Conservation (phyloP, 2,797 vertebrate genomes). For the Bradypodion ventrale region DNA sequence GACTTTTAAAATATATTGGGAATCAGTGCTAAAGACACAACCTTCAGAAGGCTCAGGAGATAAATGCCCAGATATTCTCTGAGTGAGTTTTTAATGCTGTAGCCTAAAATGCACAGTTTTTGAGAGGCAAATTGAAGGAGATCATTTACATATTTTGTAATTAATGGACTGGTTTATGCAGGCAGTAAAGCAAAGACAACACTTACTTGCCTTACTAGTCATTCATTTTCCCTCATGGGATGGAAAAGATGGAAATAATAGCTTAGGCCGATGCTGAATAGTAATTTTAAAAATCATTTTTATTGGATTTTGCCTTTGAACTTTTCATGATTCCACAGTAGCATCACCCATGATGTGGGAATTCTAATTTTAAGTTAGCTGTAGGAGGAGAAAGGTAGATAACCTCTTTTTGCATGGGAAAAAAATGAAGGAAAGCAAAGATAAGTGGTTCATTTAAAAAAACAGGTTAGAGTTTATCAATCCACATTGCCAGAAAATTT, state of each 20-base stretch:
- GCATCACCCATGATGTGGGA: background rate
- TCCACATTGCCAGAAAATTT: constrained; percentile 2
- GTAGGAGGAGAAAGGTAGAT: constrained; percentile 5
- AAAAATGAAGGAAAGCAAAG: constrained; percentile 10
- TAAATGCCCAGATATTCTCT: too few relatives aligned
- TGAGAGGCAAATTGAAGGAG: background rate
- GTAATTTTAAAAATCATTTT: background rate
- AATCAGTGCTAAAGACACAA: too few relatives aligned
- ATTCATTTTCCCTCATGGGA: background rate
- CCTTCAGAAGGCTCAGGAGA: too few relatives aligned
- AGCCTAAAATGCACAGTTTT: background rate
- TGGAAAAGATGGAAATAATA: background rate
- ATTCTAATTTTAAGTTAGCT: constrained; percentile 12
- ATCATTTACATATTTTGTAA: background rate
- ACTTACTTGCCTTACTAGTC: background rate
- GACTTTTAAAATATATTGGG: too few relatives aligned
- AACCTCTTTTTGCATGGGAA: background rate
- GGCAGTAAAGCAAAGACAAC: background rate
- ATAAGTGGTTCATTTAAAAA: background rate
- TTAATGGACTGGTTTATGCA: background rate
- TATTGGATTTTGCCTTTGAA: background rate
- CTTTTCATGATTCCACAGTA: background rate
- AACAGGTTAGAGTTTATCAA: background rate
- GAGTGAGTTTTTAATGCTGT: too few relatives aligned
- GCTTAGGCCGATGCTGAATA: background rate